A percentile compares a stretch with the other conserved stretches of the same genome.
These are phyloP conservation scores for Psittacula echo DNA, from an alignment of 2,797 vertebrate species.

Conservation along the genomic window DNA sequence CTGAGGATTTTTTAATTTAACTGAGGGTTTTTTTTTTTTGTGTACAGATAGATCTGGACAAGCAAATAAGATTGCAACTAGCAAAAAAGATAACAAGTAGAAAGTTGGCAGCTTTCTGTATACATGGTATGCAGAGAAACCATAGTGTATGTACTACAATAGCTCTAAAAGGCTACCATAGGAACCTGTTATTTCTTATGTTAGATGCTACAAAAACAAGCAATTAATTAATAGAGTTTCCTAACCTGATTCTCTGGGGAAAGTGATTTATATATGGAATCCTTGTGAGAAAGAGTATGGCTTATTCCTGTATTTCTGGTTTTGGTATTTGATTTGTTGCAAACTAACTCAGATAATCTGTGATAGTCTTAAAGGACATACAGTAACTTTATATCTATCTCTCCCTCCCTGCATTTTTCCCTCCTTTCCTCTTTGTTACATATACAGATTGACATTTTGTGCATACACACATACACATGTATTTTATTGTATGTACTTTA, in stretches of 20 bases:
- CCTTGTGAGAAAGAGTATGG: neutral
- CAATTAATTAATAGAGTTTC: neutral
- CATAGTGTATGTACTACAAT: neutral
- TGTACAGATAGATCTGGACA: neutral
- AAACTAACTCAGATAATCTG: neutral
- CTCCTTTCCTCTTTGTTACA: neutral
- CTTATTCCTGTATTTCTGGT: neutral
- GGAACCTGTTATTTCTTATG: neutral
- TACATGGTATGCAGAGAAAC: neutral
- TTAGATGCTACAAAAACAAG: neutral
- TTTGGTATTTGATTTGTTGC: neutral
- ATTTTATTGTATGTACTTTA: neutral
- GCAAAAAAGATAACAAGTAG: neutral
- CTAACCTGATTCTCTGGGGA: neutral
- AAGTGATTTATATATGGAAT: neutral
- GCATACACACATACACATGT: neutral
- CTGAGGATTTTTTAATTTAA: conserved; percentile 26
- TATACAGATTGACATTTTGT: neutral
- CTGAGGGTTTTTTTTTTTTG: neutral
- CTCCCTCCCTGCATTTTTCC: neutral
- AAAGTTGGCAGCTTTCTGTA: neutral
- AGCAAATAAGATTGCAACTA: neutral
- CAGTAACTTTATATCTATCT: neutral
- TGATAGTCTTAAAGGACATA: neutral
- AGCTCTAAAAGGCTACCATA: neutral